These are phyloP conservation scores for Xanthostigma xanthostigma DNA, from an alignment of 2,888 invertebrate species.

Conservation along the genomic window DNA sequence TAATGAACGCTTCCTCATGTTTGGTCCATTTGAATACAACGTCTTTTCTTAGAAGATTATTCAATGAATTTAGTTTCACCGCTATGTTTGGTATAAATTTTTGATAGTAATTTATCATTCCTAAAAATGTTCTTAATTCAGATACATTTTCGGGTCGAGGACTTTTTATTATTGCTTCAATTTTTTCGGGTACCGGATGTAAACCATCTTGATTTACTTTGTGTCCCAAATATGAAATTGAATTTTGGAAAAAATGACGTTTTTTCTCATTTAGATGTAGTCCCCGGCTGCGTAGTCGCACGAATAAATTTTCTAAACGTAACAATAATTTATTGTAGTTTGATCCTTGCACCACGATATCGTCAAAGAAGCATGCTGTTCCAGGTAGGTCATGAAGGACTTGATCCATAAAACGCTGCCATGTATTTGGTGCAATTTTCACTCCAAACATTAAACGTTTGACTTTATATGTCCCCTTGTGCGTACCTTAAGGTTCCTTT, in stretches of 20 bases:
- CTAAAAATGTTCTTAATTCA: constrained; percentile 11
- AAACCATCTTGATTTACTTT: constrained; percentile 6
- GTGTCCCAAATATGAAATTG: constrained; percentile 12
- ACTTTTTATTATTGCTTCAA: too few species aligned
- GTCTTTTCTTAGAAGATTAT: too few species aligned
- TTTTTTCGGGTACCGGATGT: too few species aligned
- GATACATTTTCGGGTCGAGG: too few species aligned
- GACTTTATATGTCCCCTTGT: constrained; percentile 18
- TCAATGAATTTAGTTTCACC: constrained; percentile 13
- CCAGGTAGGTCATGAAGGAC: constrained; percentile 15
- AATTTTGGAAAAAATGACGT: constrained; percentile 13
- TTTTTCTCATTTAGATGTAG: constrained; percentile 10
- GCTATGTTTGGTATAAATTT: constrained; percentile 16
- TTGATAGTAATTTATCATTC: constrained; percentile 17
- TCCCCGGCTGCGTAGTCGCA: constrained; percentile 1
- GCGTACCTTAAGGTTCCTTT: too few species aligned
- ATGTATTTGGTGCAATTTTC: constrained; percentile 16
- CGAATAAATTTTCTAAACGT: constrained; percentile 2
- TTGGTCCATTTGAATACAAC: too few species aligned
- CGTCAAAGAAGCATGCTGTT: constrained; percentile 20
- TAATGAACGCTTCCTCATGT: too few species aligned
- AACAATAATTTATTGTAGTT: constrained; percentile 7
- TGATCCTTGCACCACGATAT: constrained; percentile 16
- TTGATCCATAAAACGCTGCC: constrained; percentile 20
- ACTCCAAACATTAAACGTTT: constrained; percentile 19